Evolutionary conservation across 2,113 vertebrate genomes (phyloP), one percentile per base, ranked within the genome.

Genomic region (Coregonus clupeaformis): DNA sequence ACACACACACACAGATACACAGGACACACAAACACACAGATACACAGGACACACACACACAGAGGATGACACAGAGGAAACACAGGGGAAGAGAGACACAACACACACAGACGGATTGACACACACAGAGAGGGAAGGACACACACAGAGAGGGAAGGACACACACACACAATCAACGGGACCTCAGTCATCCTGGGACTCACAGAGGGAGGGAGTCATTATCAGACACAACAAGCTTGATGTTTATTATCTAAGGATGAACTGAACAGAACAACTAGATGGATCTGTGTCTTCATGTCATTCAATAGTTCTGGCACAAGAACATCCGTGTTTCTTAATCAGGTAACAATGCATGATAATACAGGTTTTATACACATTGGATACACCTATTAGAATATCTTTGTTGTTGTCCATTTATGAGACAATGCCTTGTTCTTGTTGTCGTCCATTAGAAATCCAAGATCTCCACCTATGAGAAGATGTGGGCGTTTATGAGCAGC

Each of bases 401-500:
- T 73, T 27, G 5, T 36, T 77, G 66, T 32, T 73, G 32, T 42
- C 59, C 47, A 84, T 65, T 86, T 1, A 14, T 65, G 14, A 27
- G 25, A 65, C 18, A 4, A 30, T 59, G 5, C 11, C 14, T 73
- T 27, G 9, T 36, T 77, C 63, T 69, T 12, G 66, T 36, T 80
- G 77, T 79, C 72, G 36, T 42, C 59, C 49, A 84, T 66, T 87
- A 99, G 98, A 99, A 99, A 94, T 99, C 98, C 52, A 98, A 96
- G 78, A 98, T 99, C 84, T 98, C 98, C 2, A 99, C 97, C 0
- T 99, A 99, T 0, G 97, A 99, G 90, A 99, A 98, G 89, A 99
- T 99, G 98, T 99, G 98, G 98, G 95, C 96, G 0, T 98, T 98
- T 78, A 99, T 99, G 98, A 97, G 96, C 92, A 97, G 97, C 89